A percentile compares a stretch with the other conserved stretches of the same genome.
Conservation (phyloP, 1,140 invertebrate species). For the Rhynchophorus ferrugineus region DNA sequence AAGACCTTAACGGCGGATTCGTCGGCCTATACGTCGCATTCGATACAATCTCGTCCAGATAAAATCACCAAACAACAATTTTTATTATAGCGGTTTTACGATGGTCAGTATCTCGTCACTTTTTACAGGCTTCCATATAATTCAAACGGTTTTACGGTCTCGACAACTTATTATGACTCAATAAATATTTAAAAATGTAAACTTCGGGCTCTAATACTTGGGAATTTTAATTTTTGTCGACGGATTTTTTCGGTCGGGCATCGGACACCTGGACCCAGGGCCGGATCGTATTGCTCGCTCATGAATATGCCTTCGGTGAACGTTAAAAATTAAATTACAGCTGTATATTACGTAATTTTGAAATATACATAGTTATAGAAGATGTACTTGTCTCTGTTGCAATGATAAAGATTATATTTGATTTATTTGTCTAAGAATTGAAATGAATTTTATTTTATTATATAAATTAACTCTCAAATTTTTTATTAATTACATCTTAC, state of each 20-base stretch:
- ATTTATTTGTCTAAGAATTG: too few relatives aligned
- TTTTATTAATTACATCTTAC: too few relatives aligned
- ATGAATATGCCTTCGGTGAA: too few relatives aligned
- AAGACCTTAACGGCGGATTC: not conserved
- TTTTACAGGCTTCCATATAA: conserved; percentile 15
- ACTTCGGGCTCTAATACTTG: conserved; percentile 26
- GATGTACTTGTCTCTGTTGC: too few relatives aligned
- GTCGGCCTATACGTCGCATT: too few relatives aligned
- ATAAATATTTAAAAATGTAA: conserved; percentile 31
- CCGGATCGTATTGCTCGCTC: too few relatives aligned
- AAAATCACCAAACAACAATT: conserved; percentile 7
- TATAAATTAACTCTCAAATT: too few relatives aligned
- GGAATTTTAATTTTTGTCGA: conserved; percentile 27
- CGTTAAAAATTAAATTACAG: too few relatives aligned
- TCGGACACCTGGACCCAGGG: not conserved
- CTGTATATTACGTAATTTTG: too few relatives aligned
- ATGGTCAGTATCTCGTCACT: conserved; percentile 6
- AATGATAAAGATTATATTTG: too few relatives aligned
- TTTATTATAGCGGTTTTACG: conserved; percentile 6
- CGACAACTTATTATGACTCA: conserved; percentile 33
- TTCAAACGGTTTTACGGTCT: conserved; percentile 30
- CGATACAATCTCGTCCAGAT: not conserved
- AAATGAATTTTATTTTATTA: too few relatives aligned
- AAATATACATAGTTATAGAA: too few relatives aligned
- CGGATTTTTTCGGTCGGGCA: not conserved